Evolutionary conservation across 1,140 invertebrate genomes (phyloP), one percentile per base, ranked within the genome.

Genomic region (Bradynema listronoti): DNA sequence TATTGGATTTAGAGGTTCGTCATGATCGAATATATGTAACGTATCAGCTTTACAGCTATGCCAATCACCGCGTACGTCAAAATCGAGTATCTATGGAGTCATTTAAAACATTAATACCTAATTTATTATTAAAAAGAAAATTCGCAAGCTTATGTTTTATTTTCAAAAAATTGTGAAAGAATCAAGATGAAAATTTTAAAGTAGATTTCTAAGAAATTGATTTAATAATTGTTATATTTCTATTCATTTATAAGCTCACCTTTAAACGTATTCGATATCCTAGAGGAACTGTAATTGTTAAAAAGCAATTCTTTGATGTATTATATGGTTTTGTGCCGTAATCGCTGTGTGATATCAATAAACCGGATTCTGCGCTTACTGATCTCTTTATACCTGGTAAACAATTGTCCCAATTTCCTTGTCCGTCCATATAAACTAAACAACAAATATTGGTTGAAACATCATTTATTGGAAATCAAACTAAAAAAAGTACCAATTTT

Each of bases 21-120:
- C 36, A 25, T 61, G 59, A 49, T 61, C 59, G 29, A 61, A 61
- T 29, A 61, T 61, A 58, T 61, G 59, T 55, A 61, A 47, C 27
- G 59, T 61, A 34, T 61, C 59, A 27, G 56, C 50, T 16, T 61
- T 55, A 47, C 59, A 61, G 22, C 41, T 27, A 29, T 49, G 39
- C 57, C 56, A 61, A 5, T 34, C 27, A 4, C 59, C 59, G 33
- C 39, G 25, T 1, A 61, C 59, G 49, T 61, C 59, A 61, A 61
- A 61, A 33, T 61, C 59, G 14, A 61, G 59, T 16, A 46, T 55
- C 59, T 61, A 29, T 47, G 39, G n/a, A 25, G 16, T 24, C 3
- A 3, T 50, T 19, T 50, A 39, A 19, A 11, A 39, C 19, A 19
- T 39, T 39, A 39, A 39, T 19, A 39, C 36, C 11, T 11, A 39